Conservation (phyloP, 2,797 vertebrate genomes). For the Danio kyathit region DNA sequence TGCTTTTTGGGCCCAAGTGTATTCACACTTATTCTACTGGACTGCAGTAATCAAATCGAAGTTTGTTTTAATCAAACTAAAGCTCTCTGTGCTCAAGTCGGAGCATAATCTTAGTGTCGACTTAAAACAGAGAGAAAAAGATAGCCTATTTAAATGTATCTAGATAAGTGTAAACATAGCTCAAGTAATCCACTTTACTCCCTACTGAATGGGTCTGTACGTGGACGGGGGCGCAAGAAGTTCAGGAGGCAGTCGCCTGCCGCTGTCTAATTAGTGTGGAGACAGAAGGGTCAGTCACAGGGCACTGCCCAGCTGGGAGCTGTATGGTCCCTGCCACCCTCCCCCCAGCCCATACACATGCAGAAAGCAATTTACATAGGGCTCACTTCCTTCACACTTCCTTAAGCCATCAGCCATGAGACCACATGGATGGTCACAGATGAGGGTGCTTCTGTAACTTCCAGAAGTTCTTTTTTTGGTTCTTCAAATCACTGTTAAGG, state of each 20-base stretch:
- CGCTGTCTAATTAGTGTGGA: constrained; percentile 86
- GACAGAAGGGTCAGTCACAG: constrained; percentile 85
- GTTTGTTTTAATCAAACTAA: too few relatives aligned
- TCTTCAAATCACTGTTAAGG: not conserved
- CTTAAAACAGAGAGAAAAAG: not conserved
- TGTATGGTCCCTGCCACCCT: constrained; percentile 73
- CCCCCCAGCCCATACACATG: constrained; percentile 69
- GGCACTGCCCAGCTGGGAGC: constrained; percentile 87
- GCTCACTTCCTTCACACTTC: constrained; percentile 67
- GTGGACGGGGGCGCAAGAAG: constrained; percentile 76
- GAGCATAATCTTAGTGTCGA: not conserved
- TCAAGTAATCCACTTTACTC: constrained; percentile 35
- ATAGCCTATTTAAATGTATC: not conserved
- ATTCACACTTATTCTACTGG: too few relatives aligned
- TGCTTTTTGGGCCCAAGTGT: too few relatives aligned
- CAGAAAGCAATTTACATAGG: constrained; percentile 62
- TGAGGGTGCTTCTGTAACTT: constrained; percentile 7
- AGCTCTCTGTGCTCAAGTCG: too few relatives aligned
- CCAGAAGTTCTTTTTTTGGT: not conserved
- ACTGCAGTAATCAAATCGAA: too few relatives aligned
- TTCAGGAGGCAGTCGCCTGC: constrained; percentile 87
- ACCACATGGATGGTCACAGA: constrained; percentile 29
- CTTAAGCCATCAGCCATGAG: constrained; percentile 37
- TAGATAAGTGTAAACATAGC: not conserved
- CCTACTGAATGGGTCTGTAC: constrained; percentile 28